Evolutionary conservation across 2,888 invertebrate genomes (phyloP), one percentile per base, ranked within the genome.

Genomic region (Ichneumoninae sp.): DNA sequence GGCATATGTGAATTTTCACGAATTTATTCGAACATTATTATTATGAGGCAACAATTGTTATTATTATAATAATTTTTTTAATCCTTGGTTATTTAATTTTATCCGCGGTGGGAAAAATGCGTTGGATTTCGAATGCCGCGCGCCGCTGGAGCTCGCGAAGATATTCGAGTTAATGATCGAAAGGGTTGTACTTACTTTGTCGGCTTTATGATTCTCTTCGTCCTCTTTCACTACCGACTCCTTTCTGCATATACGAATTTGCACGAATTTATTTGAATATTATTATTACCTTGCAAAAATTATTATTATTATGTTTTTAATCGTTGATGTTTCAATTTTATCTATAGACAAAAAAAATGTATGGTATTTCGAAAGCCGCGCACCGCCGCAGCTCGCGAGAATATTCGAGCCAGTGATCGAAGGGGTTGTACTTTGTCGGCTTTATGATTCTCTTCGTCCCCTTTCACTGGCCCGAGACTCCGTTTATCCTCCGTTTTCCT

Each of bases 401-500:
- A 75, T 63, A 33, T 57, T 57, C 44, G 40, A 4, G 63, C 30
- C n/a, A 26, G 65, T 65, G 47, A 79, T 85, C 70, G 82, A 70
- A 76, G 54, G 73, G 81, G 78, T 76, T 79, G 76, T 63, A 71
- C 73, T 73, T 44, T 68, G 60, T 65, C 30, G 77, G 57, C 80
- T 75, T 76, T 74, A 81, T 50, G 57, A 30, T 63, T 44, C 60
- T 22, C 68, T 22, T 79, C 74, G 50, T 71, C 33, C n/a, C 16
- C 68, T 69, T 68, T 54, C 71, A 57, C 68, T 69, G 60, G 69
- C 77, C 60, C 26, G 65, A 63, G 78, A 16, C 30, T 33, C 68
- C 85, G 76, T 86, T 90, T 86, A 87, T 83, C 83, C 85, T 57
- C 77, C 75, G 80, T 86, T 81, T 87, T 85, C 85, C 81, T 63